These are phyloP conservation scores for Lithophane leautieri DNA, from an alignment of 2,888 invertebrate species.

Conservation along the genomic window DNA sequence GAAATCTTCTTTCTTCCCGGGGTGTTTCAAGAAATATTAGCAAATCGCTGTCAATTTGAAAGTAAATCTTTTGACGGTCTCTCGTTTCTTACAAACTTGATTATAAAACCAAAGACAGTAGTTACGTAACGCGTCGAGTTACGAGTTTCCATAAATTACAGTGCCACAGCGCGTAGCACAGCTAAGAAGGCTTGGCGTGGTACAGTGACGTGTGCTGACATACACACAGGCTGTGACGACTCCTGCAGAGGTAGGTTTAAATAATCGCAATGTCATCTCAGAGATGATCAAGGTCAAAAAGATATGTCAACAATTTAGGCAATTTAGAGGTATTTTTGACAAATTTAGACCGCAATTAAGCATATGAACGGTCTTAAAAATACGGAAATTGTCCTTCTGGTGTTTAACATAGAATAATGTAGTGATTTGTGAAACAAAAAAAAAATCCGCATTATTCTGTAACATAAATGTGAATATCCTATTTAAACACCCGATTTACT, in stretches of 20 bases:
- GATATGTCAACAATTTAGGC: not conserved
- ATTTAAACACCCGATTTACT: too few species aligned
- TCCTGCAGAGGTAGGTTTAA: conserved; percentile 27
- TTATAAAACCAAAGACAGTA: conserved; percentile 27
- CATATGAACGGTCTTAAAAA: not conserved
- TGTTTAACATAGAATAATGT: not conserved
- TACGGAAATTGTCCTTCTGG: not conserved
- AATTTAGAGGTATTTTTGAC: not conserved
- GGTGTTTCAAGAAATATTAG: conserved; percentile 1
- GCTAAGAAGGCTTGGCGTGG: conserved; percentile 51
- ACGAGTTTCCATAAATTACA: conserved; percentile 31
- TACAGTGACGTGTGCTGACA: conserved; percentile 15
- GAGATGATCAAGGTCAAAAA: too few species aligned
- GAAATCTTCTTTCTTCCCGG: not conserved
- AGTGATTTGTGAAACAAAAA: not conserved
- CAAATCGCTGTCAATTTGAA: conserved; percentile 14
- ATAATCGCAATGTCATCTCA: not conserved
- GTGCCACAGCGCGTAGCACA: conserved; percentile 37
- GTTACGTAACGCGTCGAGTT: conserved; percentile 34
- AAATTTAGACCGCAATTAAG: too few species aligned
- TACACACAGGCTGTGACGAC: conserved; percentile 33
- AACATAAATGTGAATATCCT: not conserved
- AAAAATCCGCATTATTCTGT: not conserved
- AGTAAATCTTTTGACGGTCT: conserved; percentile 2
- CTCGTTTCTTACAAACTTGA: conserved; percentile 35